Conservation (phyloP, 2,888 invertebrate species). For the Papilio protenor region DNA sequence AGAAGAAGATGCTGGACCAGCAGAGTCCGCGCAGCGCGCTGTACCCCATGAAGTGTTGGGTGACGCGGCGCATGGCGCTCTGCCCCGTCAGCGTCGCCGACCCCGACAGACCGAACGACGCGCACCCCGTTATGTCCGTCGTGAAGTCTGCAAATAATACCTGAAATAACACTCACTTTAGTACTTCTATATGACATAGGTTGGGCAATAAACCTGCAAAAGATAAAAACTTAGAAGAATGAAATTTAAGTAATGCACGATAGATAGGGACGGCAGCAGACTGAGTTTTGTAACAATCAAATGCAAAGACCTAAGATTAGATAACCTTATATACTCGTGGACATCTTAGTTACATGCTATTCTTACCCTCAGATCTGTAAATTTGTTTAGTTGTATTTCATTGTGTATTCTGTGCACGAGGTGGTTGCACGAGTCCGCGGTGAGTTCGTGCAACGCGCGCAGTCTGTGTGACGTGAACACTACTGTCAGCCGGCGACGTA, state of each 20-base stretch:
- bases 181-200: too few relatives aligned
- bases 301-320: too few relatives aligned
- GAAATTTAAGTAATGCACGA: too few relatives aligned
- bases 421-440: conserved; percentile 49
- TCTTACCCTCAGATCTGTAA: conserved; percentile 48
- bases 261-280: too few relatives aligned
- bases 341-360: neutral
- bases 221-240: neutral
- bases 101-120: conserved; percentile 54
- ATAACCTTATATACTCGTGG: neutral
- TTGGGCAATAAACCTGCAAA: neutral
- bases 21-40: conserved; percentile 47
- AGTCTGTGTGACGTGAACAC: conserved; percentile 55
- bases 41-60: conserved; percentile 52
- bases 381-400: conserved; percentile 46
- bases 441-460: conserved; percentile 47
- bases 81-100: conserved; percentile 55
- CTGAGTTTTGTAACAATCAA: too few relatives aligned
- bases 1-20: conserved; percentile 55
- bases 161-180: conserved; percentile 43
- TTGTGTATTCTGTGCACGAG: conserved; percentile 49
- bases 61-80: conserved; percentile 51
- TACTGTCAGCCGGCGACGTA: conserved; percentile 50
- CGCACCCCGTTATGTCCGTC: conserved; percentile 55
- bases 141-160: conserved; percentile 52